These are phyloP conservation scores for Eulacestoma nigropectus DNA, from an alignment of 2,113 vertebrate genomes.

Conservation along the genomic window DNA sequence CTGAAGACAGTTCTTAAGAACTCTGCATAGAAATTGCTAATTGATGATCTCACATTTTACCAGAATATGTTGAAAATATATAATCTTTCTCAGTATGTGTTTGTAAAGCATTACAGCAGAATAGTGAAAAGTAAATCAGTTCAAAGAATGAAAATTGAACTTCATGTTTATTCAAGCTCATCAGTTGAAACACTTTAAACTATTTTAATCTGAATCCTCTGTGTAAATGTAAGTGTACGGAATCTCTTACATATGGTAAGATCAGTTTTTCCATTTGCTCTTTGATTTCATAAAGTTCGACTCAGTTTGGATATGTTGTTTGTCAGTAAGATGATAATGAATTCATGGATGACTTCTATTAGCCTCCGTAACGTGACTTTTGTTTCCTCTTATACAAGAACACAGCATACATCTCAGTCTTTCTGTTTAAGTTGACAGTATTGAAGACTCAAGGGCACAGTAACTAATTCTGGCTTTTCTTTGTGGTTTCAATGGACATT, in stretches of 20 bases:
- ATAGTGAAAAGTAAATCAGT: not conserved
- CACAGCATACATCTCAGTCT: not conserved
- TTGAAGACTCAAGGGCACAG: not conserved
- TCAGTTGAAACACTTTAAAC: not conserved
- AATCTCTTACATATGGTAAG: not conserved
- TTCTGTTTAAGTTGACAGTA: not conserved
- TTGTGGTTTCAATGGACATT: not conserved
- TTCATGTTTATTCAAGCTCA: constrained; percentile 7
- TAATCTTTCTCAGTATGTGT: not conserved
- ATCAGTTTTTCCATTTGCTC: not conserved
- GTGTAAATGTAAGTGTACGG: not conserved
- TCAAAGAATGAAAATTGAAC: not conserved
- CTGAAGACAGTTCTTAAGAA: not conserved
- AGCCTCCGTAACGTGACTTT: not conserved
- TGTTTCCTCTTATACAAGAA: not conserved
- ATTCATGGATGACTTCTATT: not conserved
- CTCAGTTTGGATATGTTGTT: not conserved
- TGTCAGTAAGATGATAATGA: not conserved
- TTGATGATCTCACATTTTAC: not conserved
- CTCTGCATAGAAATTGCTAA: not conserved
- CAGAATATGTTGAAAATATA: not conserved
- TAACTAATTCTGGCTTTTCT: not conserved
- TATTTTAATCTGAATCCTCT: not conserved
- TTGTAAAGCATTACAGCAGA: not conserved
- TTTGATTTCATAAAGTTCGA: not conserved